A percentile compares a stretch with the other conserved stretches of the same genome.
These are phyloP conservation scores for Apotomis capreana DNA, from an alignment of 2,888 invertebrate genomes.

Conservation along the genomic window DNA sequence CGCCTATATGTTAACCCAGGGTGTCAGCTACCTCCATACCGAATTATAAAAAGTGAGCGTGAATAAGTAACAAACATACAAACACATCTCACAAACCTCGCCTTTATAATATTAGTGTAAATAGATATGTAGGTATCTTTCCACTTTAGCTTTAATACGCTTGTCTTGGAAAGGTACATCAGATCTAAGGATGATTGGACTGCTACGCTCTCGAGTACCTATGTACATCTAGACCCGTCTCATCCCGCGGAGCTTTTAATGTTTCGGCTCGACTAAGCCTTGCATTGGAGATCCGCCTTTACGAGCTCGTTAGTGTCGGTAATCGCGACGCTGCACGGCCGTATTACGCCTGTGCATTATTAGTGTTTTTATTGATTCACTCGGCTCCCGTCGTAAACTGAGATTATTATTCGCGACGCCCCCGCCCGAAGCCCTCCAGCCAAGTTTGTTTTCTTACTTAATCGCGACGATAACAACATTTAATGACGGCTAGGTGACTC, in stretches of 20 bases:
- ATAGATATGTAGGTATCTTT: no score
- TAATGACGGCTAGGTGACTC: slow-evolving; percentile 84
- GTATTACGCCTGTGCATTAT: slow-evolving; percentile 83
- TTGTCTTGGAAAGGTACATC: background rate
- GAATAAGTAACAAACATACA: no score
- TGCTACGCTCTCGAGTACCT: background rate
- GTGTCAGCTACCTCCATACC: no score
- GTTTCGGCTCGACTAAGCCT: slow-evolving; percentile 70
- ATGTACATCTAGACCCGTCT: slow-evolving; percentile 16
- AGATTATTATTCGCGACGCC: slow-evolving; percentile 82
- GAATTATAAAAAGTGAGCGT: no score
- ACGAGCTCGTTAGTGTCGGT: slow-evolving; percentile 82
- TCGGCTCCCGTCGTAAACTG: slow-evolving; percentile 83
- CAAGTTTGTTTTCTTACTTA: slow-evolving; percentile 81
- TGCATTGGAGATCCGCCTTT: slow-evolving; percentile 81
- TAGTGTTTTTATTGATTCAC: slow-evolving; percentile 84
- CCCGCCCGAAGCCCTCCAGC: slow-evolving; percentile 61
- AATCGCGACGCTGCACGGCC: slow-evolving; percentile 80
- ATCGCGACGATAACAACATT: slow-evolving; percentile 83
- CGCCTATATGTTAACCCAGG: no score
- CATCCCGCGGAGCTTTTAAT: slow-evolving; percentile 56
- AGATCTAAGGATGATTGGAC: background rate
- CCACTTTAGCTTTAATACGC: no score
- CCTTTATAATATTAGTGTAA: no score
- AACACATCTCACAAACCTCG: no score